These are phyloP conservation scores for Melinopterus prodromus DNA, from an alignment of 2,888 invertebrate genomes.

Conservation along the genomic window DNA sequence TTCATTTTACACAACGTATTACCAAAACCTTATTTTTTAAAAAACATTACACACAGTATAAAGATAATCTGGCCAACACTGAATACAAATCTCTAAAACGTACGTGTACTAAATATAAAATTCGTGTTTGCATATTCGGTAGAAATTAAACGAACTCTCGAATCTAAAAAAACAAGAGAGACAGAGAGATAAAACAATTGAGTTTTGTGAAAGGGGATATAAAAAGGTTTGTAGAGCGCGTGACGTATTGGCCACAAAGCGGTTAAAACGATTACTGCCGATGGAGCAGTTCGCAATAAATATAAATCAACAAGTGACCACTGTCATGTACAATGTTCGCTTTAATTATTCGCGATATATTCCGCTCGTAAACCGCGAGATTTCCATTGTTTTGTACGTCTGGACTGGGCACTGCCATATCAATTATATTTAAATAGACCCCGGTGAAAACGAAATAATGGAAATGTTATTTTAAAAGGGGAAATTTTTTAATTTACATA, in stretches of 20 bases:
- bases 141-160: no score
- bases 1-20: no score
- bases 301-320: slow-evolving; percentile 4
- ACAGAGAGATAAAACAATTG: no score
- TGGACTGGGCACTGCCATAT: not conserved
- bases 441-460: not conserved
- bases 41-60: no score
- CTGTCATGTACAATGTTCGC: slow-evolving; percentile 4
- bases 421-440: not conserved
- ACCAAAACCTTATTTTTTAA: no score
- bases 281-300: not conserved
- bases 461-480: not conserved
- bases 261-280: not conserved
- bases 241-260: not conserved
- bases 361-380: not conserved
- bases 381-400: not conserved
- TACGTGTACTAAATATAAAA: no score
- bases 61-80: no score
- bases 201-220: not conserved
- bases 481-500: no score
- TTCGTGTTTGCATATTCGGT: no score
- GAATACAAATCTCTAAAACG: no score
- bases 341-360: not conserved
- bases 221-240: slow-evolving; percentile 4
- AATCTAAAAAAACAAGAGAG: no score